Evolutionary conservation across 53 echinoderm and acorn worm genomes (phyloP).

Genomic region (Crossaster papposus): DNA sequence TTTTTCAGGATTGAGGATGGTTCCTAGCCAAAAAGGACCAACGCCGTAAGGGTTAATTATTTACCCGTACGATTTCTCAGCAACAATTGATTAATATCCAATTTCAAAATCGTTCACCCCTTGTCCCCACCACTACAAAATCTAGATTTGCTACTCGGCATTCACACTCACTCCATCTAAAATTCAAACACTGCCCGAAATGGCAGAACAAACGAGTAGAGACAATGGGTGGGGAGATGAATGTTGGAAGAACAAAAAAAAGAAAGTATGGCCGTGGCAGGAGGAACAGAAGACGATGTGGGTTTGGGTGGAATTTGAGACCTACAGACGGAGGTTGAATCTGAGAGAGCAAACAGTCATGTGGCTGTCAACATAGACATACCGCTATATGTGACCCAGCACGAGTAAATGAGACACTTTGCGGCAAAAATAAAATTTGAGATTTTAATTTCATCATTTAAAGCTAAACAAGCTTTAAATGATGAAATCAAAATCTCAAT

Average conservation of each 20-base stretch:
- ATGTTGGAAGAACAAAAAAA: background rate
- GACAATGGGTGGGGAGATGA: conserved; percentile 2
- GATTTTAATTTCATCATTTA: no score
- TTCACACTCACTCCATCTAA: background rate
- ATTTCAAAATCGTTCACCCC: background rate
- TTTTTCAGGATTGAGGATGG: no score
- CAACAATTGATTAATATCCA: background rate
- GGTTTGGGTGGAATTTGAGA: background rate
- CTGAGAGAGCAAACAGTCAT: background rate
- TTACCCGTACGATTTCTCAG: no score
- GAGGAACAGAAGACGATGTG: background rate
- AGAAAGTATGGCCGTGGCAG: background rate
- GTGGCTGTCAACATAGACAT: background rate
- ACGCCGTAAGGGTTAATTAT: no score
- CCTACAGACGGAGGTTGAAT: background rate
- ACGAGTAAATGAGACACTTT: no score
- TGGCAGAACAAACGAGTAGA: background rate
- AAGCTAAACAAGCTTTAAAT: no score
- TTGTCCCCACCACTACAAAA: background rate
- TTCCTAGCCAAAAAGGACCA: no score
- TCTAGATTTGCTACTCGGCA: background rate
- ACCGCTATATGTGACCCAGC: no score
- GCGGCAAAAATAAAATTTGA: no score
- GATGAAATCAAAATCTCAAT: no score
- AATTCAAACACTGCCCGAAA: background rate